Evolutionary conservation across 2,797 vertebrate genomes (phyloP).

Genomic region (Glyptemys insculpta): DNA sequence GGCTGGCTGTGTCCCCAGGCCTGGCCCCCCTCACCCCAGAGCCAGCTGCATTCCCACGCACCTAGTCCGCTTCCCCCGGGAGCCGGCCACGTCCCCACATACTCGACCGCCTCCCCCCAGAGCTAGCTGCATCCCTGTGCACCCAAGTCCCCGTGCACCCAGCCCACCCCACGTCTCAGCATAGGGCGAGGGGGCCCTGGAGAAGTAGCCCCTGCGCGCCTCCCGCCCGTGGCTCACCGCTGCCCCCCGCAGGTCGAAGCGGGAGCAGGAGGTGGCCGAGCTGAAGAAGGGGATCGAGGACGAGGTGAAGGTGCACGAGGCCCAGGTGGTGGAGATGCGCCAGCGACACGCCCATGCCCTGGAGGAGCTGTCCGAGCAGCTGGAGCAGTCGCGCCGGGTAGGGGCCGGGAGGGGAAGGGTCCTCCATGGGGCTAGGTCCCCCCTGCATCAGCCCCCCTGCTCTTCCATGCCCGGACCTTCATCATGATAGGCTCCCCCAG

Average conservation of each 20-base stretch:
- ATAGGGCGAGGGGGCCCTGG: no score
- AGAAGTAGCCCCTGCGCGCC: not conserved
- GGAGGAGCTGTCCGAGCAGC: slow-evolving; percentile 75
- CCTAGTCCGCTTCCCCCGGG: no score
- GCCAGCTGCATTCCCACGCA: no score
- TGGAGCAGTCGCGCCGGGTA: slow-evolving; percentile 80
- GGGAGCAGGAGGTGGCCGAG: slow-evolving; percentile 79
- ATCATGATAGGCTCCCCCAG: not conserved
- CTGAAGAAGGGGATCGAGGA: slow-evolving; percentile 80
- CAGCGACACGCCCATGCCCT: slow-evolving; percentile 74
- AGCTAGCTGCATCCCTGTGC: no score
- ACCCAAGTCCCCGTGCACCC: not conserved
- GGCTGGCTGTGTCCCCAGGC: no score
- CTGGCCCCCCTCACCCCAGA: not conserved
- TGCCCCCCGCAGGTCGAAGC: slow-evolving; percentile 62
- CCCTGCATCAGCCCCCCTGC: not conserved
- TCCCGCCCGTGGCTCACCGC: not conserved
- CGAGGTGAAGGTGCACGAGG: slow-evolving; percentile 65
- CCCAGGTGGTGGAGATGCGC: slow-evolving; percentile 74
- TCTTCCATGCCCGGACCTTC: no score
- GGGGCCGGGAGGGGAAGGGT: not conserved
- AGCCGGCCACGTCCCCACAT: no score
- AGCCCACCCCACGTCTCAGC: no score
- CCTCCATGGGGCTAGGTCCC: no score
- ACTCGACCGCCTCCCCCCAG: no score